Evolutionary conservation across 1,140 invertebrate genomes (phyloP), one percentile per base, ranked within the genome.

Genomic region (Drosophila parvula): DNA sequence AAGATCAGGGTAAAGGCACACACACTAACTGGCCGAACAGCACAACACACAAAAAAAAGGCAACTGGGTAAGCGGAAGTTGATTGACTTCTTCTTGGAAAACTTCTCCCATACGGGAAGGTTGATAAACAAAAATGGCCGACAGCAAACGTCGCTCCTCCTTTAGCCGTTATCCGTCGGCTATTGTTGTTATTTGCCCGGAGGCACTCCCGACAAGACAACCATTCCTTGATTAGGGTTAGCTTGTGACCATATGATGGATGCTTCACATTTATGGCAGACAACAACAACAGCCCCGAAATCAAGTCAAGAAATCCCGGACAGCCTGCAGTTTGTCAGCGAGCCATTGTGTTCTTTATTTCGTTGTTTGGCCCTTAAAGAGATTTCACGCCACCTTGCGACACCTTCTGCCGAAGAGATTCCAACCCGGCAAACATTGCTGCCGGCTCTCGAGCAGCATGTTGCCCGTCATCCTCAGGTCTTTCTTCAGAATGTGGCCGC

Each of bases 71-170:
- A 65, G 50, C 83, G 83, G 83, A 88, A 78, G 83, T 83, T 88
- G 84, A 89, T 89, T 88, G 84, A 86, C 83, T 86, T 76, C 78
- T 79, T 63, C 61, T 81, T 43, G 45, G 63, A 78, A 79, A 56
- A 65, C 69, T 79, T 62, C 34, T 55, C 34, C 64, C 79, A 68
- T 78, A 78, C 79, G 83, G 83, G 79, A 88, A 88, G 84, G 76
- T 80, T 80, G 83, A 88, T 88, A 88, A 88, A 89, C 73, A 84
- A 78, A 70, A 88, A 88, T 88, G 85, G 71, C 70, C 62, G 51
- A 44, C 69, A 65, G 51, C 40, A 9, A 36, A 36, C 10, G 50
- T 11, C 16, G 50, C 57, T 58, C 3, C 48, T 50, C 27, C 58
- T 47, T 70, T 43, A 45, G 58, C 50, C 44, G 22, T 67, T 79